Conservation (phyloP, 2,113 vertebrate genomes). For the Cheirogaleus medius region DNA sequence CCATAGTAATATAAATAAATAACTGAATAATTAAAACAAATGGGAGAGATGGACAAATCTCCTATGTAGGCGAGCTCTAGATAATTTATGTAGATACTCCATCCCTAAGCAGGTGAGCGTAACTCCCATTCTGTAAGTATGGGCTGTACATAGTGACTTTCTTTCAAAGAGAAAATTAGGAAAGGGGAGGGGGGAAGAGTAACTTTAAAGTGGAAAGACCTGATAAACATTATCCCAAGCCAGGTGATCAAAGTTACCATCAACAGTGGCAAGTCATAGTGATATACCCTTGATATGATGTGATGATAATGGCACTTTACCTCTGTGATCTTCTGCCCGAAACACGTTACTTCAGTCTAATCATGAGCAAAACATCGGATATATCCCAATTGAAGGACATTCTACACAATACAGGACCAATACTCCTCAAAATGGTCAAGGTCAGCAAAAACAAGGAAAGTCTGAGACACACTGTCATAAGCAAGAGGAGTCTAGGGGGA, state of each 20-base stretch:
- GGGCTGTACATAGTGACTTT: not conserved
- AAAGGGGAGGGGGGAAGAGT: not conserved
- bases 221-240: not conserved
- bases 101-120: not conserved
- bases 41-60: not conserved
- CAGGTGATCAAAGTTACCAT: not conserved
- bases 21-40: not conserved
- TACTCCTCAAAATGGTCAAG: not conserved
- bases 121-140: not conserved
- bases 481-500: not conserved
- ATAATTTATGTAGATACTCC: not conserved
- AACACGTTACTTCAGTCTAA: not conserved
- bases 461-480: not conserved
- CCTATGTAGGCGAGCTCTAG: not conserved
- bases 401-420: not conserved
- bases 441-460: not conserved
- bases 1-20: not conserved
- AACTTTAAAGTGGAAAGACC: not conserved
- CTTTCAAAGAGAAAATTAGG: conserved; percentile 12
- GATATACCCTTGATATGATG: not conserved
- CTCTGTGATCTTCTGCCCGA: not conserved
- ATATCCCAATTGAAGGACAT: not conserved
- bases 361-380: not conserved
- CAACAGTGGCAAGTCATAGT: not conserved
- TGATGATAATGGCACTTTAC: not conserved